Evolutionary conservation across 2,888 invertebrate species (phyloP), one percentile per base, ranked within the genome.

Genomic region (Mimumesa dahlbomi): DNA sequence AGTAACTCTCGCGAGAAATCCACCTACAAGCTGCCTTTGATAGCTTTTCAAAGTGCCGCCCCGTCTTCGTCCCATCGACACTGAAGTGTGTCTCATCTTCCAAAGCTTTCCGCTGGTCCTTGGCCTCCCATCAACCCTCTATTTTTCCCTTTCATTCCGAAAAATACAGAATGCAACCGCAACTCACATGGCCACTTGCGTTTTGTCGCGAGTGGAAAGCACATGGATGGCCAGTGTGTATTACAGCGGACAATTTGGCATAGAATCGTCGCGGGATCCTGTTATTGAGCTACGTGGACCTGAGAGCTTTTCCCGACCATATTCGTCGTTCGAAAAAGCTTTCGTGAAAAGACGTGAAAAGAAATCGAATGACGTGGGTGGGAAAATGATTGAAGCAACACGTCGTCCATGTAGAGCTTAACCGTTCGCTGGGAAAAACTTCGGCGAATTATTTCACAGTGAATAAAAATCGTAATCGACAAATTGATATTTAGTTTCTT

Each of bases 41-140:
- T 71, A 66, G 75, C 68, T 63, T 73, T 75, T 73, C 61, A 71
- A 75, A 75, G 77, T 61, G 65, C 29, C 53, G 49, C 45, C 59
- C 61, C 58, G 61, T 52, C 43, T 62, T 25, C 52, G 45, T 38
- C 22, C 50, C 67, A 67, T 66, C 64, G 54, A 52, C 43, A 40
- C 43, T 64, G 54, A 66, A 77, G 62, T 59, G 64, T 62, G 54
- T 52, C 63, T 64, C 49, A 49, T 65, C 73, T 59, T 53, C 42
- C 52, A 52, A 66, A 45, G 54, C 59, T 40, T 66, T 21, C 49
- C 57, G 43, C 34, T 45, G 38, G 56, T 59, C 21, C 59, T 68
- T 67, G 59, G 56, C 40, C 49, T 63, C 49, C 31, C 34, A 25
- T 21, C 40, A 21, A 18, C 34, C 40, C 21, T 52, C 66, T 42